Conservation (phyloP, 1,140 invertebrate genomes). For the Macrocentrus cingulum region DNA sequence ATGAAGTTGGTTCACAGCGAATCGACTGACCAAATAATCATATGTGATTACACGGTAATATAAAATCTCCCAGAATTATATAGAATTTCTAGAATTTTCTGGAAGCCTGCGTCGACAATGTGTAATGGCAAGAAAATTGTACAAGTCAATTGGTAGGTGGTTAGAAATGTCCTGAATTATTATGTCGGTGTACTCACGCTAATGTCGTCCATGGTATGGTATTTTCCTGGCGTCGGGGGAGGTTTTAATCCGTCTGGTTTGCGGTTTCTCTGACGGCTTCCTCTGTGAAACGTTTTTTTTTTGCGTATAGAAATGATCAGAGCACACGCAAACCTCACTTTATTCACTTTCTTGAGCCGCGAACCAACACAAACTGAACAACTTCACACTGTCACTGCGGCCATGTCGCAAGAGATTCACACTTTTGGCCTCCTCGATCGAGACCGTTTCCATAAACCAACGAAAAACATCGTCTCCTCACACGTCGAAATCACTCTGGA, state of each 20-base stretch:
- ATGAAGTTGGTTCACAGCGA: too few species aligned
- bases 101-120: too few species aligned
- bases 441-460: not conserved
- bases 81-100: too few species aligned
- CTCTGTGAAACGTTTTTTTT: slow-evolving; percentile 5
- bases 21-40: too few species aligned
- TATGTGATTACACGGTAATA: too few species aligned
- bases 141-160: slow-evolving; percentile 8
- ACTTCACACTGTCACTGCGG: slow-evolving; percentile 1
- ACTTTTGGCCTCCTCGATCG: not conserved
- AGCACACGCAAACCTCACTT: slow-evolving; percentile 24
- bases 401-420: not conserved
- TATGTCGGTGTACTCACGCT: slow-evolving; percentile 44
- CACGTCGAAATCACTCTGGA: slow-evolving; percentile 24
- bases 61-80: too few species aligned
- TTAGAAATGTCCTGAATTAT: not conserved
- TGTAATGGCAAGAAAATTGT: slow-evolving; percentile 11
- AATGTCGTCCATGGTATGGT: slow-evolving; percentile 50
- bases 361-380: not conserved
- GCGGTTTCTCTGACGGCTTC: slow-evolving; percentile 3
- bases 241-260: slow-evolving; percentile 12
- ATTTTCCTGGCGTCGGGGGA: slow-evolving; percentile 28
- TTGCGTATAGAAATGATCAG: slow-evolving; percentile 34
- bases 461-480: slow-evolving; percentile 25
- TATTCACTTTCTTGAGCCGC: too few species aligned